These are phyloP conservation scores for Leptonema lineaticorne DNA, from an alignment of 1,140 invertebrate species.

Conservation along the genomic window DNA sequence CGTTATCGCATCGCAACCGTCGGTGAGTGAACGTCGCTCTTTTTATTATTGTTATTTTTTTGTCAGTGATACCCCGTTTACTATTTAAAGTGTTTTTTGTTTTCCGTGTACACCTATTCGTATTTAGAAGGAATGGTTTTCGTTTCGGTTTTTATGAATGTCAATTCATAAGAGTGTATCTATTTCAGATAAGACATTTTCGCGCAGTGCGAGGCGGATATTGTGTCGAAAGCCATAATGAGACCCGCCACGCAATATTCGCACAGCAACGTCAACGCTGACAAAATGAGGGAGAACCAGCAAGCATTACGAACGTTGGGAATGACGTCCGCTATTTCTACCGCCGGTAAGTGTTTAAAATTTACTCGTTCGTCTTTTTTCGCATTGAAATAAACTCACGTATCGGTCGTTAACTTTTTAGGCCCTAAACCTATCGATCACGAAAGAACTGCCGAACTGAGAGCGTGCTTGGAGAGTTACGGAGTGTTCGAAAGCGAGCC, in stretches of 20 bases:
- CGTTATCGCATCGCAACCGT: too few relatives aligned
- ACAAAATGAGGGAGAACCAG: slow-evolving; percentile 47
- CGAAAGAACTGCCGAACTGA: slow-evolving; percentile 79
- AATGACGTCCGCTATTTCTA: slow-evolving; percentile 92
- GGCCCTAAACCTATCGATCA: slow-evolving; percentile 84
- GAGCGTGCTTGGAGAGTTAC: slow-evolving; percentile 79
- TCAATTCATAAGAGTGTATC: too few relatives aligned
- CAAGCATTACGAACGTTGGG: slow-evolving; percentile 63
- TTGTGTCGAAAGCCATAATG: too few relatives aligned
- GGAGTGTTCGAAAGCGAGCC: slow-evolving; percentile 90
- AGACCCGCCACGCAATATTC: slow-evolving; percentile 54
- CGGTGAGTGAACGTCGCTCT: too few relatives aligned
- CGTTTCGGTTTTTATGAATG: too few relatives aligned
- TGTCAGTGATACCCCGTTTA: too few relatives aligned
- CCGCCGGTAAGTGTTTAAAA: slow-evolving; percentile 58
- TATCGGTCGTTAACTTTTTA: slow-evolving; percentile 23
- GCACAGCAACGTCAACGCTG: slow-evolving; percentile 52
- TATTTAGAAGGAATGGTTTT: too few relatives aligned
- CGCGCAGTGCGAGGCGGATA: too few relatives aligned
- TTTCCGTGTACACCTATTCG: too few relatives aligned
- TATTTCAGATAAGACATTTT: too few relatives aligned
- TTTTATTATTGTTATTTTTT: too few relatives aligned
- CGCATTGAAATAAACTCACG: neutral
- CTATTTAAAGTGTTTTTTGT: too few relatives aligned
- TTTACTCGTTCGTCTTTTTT: neutral